Base-by-base conservation (phyloP, 2,113 vertebrate species). In the Cheirogaleus medius region DNA sequence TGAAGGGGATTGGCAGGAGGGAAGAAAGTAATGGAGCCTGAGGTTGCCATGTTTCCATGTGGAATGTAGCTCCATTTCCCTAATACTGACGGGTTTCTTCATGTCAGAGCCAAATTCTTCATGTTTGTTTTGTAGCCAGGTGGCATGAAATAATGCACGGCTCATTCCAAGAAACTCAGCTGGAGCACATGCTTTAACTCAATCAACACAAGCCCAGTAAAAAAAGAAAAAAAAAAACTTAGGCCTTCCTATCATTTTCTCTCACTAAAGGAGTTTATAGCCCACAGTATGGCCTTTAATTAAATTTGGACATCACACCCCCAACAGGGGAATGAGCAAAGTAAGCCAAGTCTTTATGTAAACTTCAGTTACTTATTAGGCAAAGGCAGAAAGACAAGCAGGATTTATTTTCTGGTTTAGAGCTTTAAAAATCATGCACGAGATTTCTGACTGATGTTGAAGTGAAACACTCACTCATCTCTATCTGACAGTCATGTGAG, bases 361-460 rank as follows among this genome's bases (percentile, higher is more conserved):
- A 97, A 97, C 87, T 91, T 95, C 52, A 90, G 52, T 95, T 90
- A 96, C 56, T 96, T 93, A 92, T 64, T 90, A 96, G 74, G 32
- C 83, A 89, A 82, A 95, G 56, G 76, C 78, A 81, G 84, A 96
- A 93, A 92, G 78, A 82, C 64, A 92, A 82, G n/a, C 17, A n/a
- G 86, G 86, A 68, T 71, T 96, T 73, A 91, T 86, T 94, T 95
- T 93, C 39, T 87, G 20, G 25, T 52, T 93, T 82, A 93, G 20
- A 64, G 23, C 10, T 93, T 90, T 49, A 74, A 81, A 92, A 54
- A 77, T 56, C 95, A 86, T 76, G 39, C 63, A 85, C 69, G 66
- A 82, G 37, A 95, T 56, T 97, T 93, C 8, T 13, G 12, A 77
- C 6, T 71, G 49, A 83, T 58, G 11, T 34, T 44, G 63, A 93